Conservation (phyloP, 2,113 vertebrate species). For the Ptilonorhynchus violaceus region DNA sequence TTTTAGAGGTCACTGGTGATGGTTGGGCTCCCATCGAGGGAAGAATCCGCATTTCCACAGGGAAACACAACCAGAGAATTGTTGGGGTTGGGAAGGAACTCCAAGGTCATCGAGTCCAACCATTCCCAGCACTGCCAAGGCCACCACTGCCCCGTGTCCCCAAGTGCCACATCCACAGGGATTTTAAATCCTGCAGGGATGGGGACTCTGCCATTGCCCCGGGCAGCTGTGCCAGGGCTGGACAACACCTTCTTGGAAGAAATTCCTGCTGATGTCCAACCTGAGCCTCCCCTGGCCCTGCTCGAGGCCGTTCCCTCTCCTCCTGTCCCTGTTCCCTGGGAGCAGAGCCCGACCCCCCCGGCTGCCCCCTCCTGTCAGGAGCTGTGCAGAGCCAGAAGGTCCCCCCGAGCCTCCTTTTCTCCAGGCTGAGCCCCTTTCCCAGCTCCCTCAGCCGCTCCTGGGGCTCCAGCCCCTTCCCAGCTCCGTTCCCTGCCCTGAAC, state of each 20-base stretch:
- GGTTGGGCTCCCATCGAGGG: background rate
- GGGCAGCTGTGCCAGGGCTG: background rate
- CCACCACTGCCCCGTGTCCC: fast-evolving
- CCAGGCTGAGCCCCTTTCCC: background rate
- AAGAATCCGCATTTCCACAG: background rate
- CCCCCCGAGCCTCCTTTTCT: background rate
- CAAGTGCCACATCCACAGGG: background rate
- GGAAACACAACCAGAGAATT: fast-evolving
- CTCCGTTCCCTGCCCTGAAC: background rate
- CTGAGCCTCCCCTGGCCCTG: background rate
- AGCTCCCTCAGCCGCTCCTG: background rate
- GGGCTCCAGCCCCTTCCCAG: background rate
- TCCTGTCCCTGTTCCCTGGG: background rate
- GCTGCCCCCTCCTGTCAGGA: background rate
- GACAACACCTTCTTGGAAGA: no score
- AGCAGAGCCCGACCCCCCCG: background rate
- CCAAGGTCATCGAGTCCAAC: fast-evolving
- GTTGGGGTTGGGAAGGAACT: background rate
- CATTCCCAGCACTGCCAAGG: background rate
- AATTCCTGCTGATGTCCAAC: fast-evolving
- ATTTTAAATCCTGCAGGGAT: background rate
- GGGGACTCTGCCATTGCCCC: background rate
- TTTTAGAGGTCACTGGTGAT: background rate
- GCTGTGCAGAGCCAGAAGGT: background rate
- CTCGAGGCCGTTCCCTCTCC: background rate